Base-by-base conservation (phyloP, 2,888 invertebrate species). In the Cheilosia scutellata region DNA sequence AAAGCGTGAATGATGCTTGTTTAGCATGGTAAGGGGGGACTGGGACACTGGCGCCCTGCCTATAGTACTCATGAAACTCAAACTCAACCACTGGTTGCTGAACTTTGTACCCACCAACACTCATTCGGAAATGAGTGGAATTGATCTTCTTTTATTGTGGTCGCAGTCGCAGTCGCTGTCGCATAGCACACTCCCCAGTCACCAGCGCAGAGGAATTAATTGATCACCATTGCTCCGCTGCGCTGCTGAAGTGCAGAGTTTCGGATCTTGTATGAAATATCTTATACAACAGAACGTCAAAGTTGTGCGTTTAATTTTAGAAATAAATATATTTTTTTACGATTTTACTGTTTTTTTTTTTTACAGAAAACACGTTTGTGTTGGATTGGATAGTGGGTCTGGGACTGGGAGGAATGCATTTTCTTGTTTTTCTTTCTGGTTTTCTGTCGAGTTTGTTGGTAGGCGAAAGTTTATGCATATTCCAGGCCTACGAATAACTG, bases 81-180 rank as follows among this genome's bases (percentile, higher is more conserved):
- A 37, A 42, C 16, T 68, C 31, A 33, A 47, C 57, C 25, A 20
- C 37, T 4, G 27, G 2, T 33, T 33, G 33, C 33, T 65, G 77
- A 53, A 82, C 71, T 82, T 82, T 82, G 71, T 7, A 77, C 71
- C 40, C 9, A 40, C 44, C 42, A 62, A 62, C 68, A 80, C 80
- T 68, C 62, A 68, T 47, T 13, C 11, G 27, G 5, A n/a, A 5
- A 0, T 40, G 80, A 80, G 75, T 80, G 75, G 9, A 55, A 55
- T 6, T 33, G 16, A 55, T 55, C 2, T 5, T 7, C 5, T 16
- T 47, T 51, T 51, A 0, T 7, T 9, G 9, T 51, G 29, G 51
- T 27, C 27, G 5, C 51, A 13, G 4, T 6, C 13, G n/a, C n/a
- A n/a, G n/a, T n/a, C n/a, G n/a, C n/a, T n/a, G n/a, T n/a, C n/a